These are phyloP conservation scores for Charina bottae DNA, from an alignment of 2,113 vertebrate species.

Conservation along the genomic window DNA sequence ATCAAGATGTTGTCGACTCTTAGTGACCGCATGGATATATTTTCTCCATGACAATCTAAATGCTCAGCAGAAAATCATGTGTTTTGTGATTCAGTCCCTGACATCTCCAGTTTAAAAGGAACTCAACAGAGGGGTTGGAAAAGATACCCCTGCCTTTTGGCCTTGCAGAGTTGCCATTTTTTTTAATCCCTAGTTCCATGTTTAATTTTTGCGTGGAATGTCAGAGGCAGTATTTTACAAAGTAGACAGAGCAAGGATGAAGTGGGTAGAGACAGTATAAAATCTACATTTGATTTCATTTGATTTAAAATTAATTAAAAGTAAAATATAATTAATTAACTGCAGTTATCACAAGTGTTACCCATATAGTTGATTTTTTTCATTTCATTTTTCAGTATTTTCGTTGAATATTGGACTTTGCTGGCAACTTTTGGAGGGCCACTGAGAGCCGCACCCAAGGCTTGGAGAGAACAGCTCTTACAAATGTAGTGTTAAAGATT, in stretches of 20 bases:
- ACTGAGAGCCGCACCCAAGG: background rate
- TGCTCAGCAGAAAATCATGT: background rate
- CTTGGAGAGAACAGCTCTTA: background rate
- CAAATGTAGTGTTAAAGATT: background rate
- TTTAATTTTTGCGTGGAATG: background rate
- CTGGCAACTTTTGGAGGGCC: background rate
- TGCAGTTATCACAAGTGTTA: background rate
- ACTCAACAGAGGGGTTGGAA: background rate
- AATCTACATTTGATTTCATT: background rate
- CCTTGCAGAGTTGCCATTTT: background rate
- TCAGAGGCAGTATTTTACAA: background rate
- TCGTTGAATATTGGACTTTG: background rate
- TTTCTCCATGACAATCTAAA: background rate
- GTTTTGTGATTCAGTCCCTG: background rate
- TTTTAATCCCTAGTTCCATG: background rate
- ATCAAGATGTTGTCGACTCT: background rate
- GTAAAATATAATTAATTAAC: background rate
- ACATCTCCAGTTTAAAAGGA: background rate
- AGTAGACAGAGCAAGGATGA: background rate
- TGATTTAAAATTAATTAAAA: background rate
- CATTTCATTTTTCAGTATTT: background rate
- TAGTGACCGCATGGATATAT: background rate
- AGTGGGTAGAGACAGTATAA: background rate
- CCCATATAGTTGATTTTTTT: background rate
- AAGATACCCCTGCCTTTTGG: background rate